A percentile compares a stretch with the other conserved stretches of the same genome.
phyloP scores from a whole-genome alignment of 2,888 invertebrate species.

The Macrosoma leucophasiata region DNA sequence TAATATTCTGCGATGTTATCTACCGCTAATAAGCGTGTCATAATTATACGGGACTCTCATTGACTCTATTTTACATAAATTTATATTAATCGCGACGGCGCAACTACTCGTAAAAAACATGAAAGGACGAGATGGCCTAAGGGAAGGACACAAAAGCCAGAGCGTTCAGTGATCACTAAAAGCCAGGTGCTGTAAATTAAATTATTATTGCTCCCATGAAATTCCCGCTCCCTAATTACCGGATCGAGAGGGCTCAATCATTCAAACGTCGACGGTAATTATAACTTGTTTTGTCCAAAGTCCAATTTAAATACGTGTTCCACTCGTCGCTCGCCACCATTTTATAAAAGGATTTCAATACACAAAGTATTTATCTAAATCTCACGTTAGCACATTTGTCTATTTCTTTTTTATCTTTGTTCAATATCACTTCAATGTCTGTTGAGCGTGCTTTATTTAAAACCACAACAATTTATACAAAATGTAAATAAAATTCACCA shows the following conservation, averaged over 20 bases:
- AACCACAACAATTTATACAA: too few relatives aligned
- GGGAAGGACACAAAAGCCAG: constrained; percentile 36
- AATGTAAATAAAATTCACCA: too few relatives aligned
- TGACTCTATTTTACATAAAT: constrained; percentile 46
- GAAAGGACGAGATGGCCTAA: constrained; percentile 34
- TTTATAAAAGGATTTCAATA: constrained; percentile 1
- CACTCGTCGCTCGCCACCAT: background rate
- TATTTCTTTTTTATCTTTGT: too few relatives aligned
- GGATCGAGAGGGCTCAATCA: constrained; percentile 20
- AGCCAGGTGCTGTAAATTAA: constrained; percentile 41
- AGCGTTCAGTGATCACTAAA: constrained; percentile 31
- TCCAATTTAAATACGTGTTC: constrained; percentile 10
- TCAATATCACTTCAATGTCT: too few relatives aligned
- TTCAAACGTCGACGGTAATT: constrained; percentile 14
- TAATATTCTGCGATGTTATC: constrained; percentile 47
- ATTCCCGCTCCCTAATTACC: constrained; percentile 31
- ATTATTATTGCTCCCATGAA: constrained; percentile 40
- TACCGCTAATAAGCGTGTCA: constrained; percentile 41
- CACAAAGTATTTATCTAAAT: background rate
- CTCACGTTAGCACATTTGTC: background rate
- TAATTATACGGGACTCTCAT: constrained; percentile 47
- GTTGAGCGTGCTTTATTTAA: too few relatives aligned
- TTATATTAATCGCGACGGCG: constrained; percentile 34
- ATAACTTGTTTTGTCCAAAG: too few relatives aligned
- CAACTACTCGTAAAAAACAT: constrained; percentile 21